Base-by-base conservation (phyloP, 1,140 invertebrate species). In the Sinella curviseta region DNA sequence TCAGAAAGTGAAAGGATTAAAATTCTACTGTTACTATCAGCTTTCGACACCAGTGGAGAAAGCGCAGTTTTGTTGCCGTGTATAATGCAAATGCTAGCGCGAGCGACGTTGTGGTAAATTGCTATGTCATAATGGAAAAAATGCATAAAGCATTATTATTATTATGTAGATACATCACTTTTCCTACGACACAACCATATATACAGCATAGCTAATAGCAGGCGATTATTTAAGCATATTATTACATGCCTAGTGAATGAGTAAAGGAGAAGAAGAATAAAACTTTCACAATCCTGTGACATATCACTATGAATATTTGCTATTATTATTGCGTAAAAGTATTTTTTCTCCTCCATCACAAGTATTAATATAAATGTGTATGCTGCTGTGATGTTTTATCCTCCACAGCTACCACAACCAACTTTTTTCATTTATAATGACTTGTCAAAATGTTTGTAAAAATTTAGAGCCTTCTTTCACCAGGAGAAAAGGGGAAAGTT, bases 1-100 rank as follows among this genome's bases (percentile, higher is more conserved):
- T 70, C 65, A 70, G 31, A 70, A 70, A 70, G 65, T 70, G 65
- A 70, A 70, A 70, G 65, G 65, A 70, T 70, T 70, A 70, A 70
- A 70, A 70, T 70, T 70, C 26, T 33, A 70, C 65, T 70, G 65
- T 70, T 70, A 70, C 65, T 70, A 70, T 70, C 65, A 70, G 65
- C 31, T 70, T 70, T 70, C 65, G 65, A 70, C 65, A 70, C 65
- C 31, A 70, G 26, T 70, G 65, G 65, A 70, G 65, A 70, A 70
- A 70, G 65, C 65, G 30, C 31, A 65, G 8, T 65, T n/a, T 65
- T 17, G 24, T 17, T 65, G 57, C 57, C 57, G 8, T 48, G 39
- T 26, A 26, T 8, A n/a, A 26, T 16, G 57, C 16, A 14, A 12
- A 8, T 70, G 31, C 26, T 24, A 70, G 65, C 24, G n/a, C 3